These are phyloP conservation scores for Cacatua alba DNA, from an alignment of 2,113 vertebrate species.

Conservation along the genomic window DNA sequence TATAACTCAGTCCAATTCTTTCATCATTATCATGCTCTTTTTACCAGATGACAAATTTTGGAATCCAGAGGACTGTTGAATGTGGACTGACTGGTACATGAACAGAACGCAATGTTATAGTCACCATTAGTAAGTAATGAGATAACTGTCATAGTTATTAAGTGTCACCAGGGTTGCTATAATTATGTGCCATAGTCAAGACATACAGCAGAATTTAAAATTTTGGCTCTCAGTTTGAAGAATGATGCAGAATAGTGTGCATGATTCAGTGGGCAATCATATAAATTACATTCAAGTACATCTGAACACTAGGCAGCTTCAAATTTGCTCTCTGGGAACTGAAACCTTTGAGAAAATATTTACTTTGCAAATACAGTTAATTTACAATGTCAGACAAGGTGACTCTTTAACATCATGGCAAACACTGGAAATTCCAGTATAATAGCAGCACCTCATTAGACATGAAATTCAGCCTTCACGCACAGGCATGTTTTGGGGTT, in stretches of 20 bases:
- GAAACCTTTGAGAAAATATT: slow-evolving; percentile 58
- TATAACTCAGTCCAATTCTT: neutral
- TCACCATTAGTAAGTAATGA: neutral
- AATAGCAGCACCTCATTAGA: slow-evolving; percentile 25
- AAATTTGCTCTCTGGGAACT: slow-evolving; percentile 33
- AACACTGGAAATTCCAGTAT: slow-evolving; percentile 35
- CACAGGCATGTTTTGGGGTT: neutral
- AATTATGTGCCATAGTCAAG: neutral
- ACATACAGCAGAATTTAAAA: slow-evolving; percentile 12
- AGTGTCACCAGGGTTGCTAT: neutral
- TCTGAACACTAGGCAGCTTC: neutral
- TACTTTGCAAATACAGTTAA: slow-evolving; percentile 42
- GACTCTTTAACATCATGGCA: slow-evolving; percentile 13
- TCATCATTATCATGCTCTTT: neutral
- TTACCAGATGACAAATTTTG: neutral
- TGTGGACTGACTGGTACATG: neutral
- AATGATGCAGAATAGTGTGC: neutral
- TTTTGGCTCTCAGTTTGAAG: slow-evolving; percentile 17
- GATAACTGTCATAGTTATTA: neutral
- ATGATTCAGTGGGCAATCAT: neutral
- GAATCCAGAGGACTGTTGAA: neutral
- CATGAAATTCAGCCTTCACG: neutral
- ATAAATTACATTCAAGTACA: neutral
- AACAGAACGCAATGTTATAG: neutral
- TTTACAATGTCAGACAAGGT: slow-evolving; percentile 45